Evolutionary conservation across 2,797 vertebrate genomes (phyloP), one percentile per base, ranked within the genome.

Genomic region (Molossus molossus): DNA sequence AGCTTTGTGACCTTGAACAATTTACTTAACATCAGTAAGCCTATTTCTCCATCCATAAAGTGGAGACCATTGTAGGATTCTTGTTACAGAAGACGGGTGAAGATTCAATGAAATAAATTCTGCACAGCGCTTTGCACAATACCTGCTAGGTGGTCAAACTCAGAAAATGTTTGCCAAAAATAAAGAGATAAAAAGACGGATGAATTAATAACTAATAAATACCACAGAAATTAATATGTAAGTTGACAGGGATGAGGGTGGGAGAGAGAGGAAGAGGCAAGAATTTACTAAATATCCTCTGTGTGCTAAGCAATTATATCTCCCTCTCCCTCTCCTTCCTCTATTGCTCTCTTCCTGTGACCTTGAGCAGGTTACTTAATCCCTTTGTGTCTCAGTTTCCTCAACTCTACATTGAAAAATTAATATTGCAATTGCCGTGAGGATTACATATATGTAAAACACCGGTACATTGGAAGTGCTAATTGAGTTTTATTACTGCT

Each of bases 71-170:
- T 50, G 3, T 15, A 70, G 17, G 58, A 65, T 50, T 10, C 23
- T 72, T 23, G 27, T 96, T 75, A 80, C 13, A 90, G 62, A 90
- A 37, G 1, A 70, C 8, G 20, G 27, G 12, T 79, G 64, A 64
- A 45, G 50, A 83, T n/a, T 40, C 11, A 84, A n/a, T 64, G 48
- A 90, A 88, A 91, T 72, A 82, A 87, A 75, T 13, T 57, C 53
- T 79, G 6, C 27, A 45, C 64, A 79, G 13, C 9, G 5, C 33
- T 86, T 48, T 80, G 75, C 25, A 60, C 25, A 73, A 75, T 67
- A 60, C 3, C 4, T 83, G 37, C 17, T 55, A 50, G 57, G 50
- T 23, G 53, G 11, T 53, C 6, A 48, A 84, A 5, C 9, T 84
- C 50, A 72, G 25, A 76, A 53, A 14, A 67, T 29, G 29, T 21